phyloP scores from a whole-genome alignment of 92 coral and sea anemone species.

The Epizoanthus ramosus region DNA sequence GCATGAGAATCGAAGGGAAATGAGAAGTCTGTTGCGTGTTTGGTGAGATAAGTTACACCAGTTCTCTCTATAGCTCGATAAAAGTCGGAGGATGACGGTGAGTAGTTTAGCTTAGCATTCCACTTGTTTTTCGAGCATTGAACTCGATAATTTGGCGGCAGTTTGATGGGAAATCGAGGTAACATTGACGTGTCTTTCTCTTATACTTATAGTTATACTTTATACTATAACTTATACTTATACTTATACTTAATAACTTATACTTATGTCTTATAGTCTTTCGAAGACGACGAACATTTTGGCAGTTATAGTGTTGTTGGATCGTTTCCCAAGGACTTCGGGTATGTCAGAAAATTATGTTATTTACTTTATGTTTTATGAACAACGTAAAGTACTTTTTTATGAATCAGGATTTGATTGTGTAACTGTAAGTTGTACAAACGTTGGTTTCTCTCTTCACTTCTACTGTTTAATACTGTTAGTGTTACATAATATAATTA shows the following conservation, averaged over 20 bases:
- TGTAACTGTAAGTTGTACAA: background rate
- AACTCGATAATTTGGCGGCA: background rate
- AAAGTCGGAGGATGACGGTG: slow-evolving; percentile 34
- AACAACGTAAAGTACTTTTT: background rate
- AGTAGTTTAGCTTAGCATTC: background rate
- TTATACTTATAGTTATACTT: too few relatives aligned
- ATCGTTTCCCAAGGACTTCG: slow-evolving; percentile 96
- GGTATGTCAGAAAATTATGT: slow-evolving; percentile 60
- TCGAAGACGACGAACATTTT: slow-evolving; percentile 91
- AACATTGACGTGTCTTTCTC: background rate
- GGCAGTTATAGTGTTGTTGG: slow-evolving; percentile 98
- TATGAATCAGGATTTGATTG: too few relatives aligned
- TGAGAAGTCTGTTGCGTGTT: background rate
- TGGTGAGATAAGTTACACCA: background rate
- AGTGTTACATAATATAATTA: too few relatives aligned
- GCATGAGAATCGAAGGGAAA: background rate
- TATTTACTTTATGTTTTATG: background rate
- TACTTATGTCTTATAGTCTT: slow-evolving; percentile 83
- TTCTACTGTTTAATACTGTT: too few relatives aligned
- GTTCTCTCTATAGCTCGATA: background rate
- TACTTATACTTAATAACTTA: too few relatives aligned
- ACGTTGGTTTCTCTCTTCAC: background rate
- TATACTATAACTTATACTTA: too few relatives aligned
- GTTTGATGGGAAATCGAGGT: too few relatives aligned
- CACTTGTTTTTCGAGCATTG: background rate